phyloP scores from a whole-genome alignment of 2,113 vertebrate genomes.

The Anolis carolinensis region DNA sequence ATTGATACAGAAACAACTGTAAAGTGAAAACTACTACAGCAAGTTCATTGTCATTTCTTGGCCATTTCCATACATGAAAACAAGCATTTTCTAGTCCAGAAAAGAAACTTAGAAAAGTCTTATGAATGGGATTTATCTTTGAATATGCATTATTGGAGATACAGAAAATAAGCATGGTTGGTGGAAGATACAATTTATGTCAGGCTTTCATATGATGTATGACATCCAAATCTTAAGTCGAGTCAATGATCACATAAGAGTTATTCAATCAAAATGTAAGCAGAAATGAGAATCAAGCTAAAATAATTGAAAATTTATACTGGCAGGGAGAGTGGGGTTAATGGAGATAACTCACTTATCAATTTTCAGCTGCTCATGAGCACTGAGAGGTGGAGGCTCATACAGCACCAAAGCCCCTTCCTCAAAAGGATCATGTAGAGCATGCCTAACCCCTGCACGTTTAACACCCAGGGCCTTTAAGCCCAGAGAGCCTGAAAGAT shows the following conservation, averaged over 20 bases:
- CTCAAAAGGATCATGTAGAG: constrained; percentile 93
- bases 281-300: background rate
- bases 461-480: constrained; percentile 88
- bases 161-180: background rate
- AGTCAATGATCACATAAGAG: constrained; percentile 1
- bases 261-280: background rate
- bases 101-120: background rate
- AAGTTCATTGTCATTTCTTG: background rate
- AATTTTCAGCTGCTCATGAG: constrained; percentile 91
- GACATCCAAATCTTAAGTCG: background rate
- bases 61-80: background rate
- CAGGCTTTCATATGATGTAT: background rate
- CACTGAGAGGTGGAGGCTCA: constrained; percentile 83
- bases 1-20: background rate
- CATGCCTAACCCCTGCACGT: constrained; percentile 83
- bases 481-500: constrained; percentile 85
- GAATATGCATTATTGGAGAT: background rate
- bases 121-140: background rate
- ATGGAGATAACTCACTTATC: constrained; percentile 86
- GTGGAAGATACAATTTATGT: background rate
- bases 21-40: background rate
- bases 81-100: background rate
- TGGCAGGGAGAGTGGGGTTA: background rate
- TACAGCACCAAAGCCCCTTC: constrained; percentile 93
- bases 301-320: constrained; percentile 14